Evolutionary conservation across 53 echinoderm and acorn worm species (phyloP).

Genomic region (Apostichopus leukothele): DNA sequence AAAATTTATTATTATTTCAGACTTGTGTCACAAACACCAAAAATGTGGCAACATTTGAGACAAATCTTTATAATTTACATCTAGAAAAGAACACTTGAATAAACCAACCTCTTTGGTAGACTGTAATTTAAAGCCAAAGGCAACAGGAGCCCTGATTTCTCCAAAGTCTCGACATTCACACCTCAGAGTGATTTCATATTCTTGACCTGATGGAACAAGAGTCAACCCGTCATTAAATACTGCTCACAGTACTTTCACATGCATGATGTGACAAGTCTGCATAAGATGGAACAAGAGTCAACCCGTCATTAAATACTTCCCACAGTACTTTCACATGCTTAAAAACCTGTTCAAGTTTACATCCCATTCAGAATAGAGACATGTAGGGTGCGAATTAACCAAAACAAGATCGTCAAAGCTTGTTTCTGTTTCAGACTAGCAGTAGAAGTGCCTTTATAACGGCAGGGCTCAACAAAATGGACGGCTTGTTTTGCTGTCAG

Average conservation of each 20-base stretch:
- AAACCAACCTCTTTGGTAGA: conserved; percentile 1
- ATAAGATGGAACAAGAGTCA: not conserved
- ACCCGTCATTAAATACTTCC: too few species aligned
- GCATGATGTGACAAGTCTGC: conserved; percentile 46
- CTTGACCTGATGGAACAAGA: conserved; percentile 50
- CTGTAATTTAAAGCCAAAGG: conserved; percentile 59
- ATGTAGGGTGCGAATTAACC: too few species aligned
- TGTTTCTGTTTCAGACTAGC: too few species aligned
- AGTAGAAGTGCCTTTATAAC: too few species aligned
- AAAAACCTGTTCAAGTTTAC: not conserved
- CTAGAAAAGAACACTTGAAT: not conserved
- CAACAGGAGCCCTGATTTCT: conserved; percentile 59
- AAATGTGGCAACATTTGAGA: too few species aligned
- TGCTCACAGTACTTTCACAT: conserved; percentile 52
- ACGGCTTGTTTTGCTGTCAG: too few species aligned
- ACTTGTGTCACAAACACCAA: too few species aligned
- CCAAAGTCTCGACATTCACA: conserved; percentile 43
- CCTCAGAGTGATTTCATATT: conserved; percentile 58
- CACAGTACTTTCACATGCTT: conserved; percentile 57
- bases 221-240: too few species aligned
- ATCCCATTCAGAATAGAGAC: too few species aligned
- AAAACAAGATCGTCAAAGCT: too few species aligned
- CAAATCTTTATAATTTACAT: not conserved
- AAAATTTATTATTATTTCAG: too few species aligned
- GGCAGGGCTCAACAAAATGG: too few species aligned